Conservation (phyloP, 2,797 vertebrate genomes). For the Molothrus aeneus region DNA sequence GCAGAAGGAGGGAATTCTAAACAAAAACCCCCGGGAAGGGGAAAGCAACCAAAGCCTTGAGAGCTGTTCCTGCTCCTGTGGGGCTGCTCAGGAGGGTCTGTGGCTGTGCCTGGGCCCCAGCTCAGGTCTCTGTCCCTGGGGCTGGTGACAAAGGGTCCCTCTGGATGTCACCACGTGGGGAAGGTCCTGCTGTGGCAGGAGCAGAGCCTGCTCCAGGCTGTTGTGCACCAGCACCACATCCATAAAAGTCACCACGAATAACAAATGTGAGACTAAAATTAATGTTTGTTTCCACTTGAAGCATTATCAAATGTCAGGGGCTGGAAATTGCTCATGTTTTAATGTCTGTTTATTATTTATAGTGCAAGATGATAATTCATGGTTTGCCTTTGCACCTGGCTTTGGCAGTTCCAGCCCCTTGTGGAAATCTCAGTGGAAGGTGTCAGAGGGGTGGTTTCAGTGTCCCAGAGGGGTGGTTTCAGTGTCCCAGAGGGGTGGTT, state of each 20-base stretch:
- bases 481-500: too few relatives aligned
- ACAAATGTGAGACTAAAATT: not conserved
- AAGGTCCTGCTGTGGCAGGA: not conserved
- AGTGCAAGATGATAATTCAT: not conserved
- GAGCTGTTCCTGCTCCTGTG: not conserved
- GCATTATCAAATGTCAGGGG: not conserved
- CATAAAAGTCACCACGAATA: not conserved
- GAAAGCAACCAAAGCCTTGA: accelerated
- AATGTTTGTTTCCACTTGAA: constrained; percentile 16
- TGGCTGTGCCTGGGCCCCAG: not conserved
- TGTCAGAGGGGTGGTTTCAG: too few relatives aligned
- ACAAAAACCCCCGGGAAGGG: not conserved
- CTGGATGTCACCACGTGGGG: not conserved
- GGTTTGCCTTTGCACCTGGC: not conserved
- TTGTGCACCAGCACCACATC: not conserved
- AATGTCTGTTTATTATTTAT: not conserved
- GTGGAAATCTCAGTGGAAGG: not conserved
- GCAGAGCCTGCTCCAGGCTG: not conserved
- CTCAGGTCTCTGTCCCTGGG: not conserved
- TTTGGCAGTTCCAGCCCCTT: not conserved
- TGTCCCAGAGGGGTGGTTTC: too few relatives aligned
- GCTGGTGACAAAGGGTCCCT: not conserved
- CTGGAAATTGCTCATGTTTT: constrained; percentile 11
- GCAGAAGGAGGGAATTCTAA: not conserved
- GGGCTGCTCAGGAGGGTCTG: not conserved